Conservation (phyloP, 64 coral and sea anemone species). For the Montipora cactus region DNA sequence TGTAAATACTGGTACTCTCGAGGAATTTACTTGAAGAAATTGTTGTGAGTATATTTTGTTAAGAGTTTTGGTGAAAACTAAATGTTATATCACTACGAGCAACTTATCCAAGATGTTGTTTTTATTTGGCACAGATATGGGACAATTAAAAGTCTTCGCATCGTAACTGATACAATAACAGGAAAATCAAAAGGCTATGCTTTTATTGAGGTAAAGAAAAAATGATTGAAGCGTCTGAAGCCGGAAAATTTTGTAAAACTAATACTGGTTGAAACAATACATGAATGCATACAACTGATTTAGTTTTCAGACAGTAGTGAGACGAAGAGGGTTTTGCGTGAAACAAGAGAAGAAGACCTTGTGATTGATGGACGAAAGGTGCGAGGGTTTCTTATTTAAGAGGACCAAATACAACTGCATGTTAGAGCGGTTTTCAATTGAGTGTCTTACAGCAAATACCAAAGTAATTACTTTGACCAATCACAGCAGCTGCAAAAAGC, state of each 20-base stretch:
- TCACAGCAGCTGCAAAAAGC: too few species aligned
- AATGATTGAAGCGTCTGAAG: too few species aligned
- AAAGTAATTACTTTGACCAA: too few species aligned
- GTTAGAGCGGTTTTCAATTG: too few species aligned
- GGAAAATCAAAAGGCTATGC: slow-evolving; percentile 70
- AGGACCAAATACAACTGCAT: neutral
- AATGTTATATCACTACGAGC: too few species aligned
- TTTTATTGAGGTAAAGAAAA: slow-evolving; percentile 70
- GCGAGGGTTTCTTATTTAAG: neutral
- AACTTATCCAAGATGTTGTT: neutral
- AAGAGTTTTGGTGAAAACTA: too few species aligned
- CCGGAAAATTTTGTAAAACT: too few species aligned
- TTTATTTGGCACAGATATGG: slow-evolving; percentile 19
- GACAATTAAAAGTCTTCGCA: slow-evolving; percentile 31
- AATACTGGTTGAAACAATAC: too few species aligned
- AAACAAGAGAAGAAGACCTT: slow-evolving; percentile 33
- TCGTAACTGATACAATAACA: slow-evolving; percentile 54
- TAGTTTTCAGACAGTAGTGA: slow-evolving; percentile 21
- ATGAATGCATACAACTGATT: neutral
- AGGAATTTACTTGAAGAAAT: too few species aligned
- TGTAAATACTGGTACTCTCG: too few species aligned
- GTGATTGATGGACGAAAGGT: slow-evolving; percentile 68
- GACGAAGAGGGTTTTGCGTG: slow-evolving; percentile 17
- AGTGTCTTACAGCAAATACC: too few species aligned
- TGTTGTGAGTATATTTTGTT: too few species aligned